Percentiles rank a stretch among this genome's conserved stretches.
These are phyloP conservation scores for Apocrypta bakeri DNA, from an alignment of 1,140 invertebrate species.

Conservation along the genomic window DNA sequence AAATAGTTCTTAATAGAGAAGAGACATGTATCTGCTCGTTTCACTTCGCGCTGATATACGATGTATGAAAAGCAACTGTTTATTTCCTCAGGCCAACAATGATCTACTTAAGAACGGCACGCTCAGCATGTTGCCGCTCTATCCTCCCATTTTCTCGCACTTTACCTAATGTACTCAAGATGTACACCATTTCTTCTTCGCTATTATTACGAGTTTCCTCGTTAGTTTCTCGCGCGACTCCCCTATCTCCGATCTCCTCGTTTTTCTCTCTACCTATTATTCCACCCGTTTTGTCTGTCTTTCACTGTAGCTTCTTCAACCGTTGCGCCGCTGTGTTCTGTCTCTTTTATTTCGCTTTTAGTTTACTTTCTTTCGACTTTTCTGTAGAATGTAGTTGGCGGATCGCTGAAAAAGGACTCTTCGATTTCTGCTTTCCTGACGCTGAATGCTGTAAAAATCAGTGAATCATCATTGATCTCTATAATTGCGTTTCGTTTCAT, in stretches of 20 bases:
- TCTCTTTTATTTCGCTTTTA: too few relatives aligned
- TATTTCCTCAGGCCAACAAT: not conserved
- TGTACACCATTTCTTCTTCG: conserved; percentile 11
- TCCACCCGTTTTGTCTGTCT: conserved; percentile 18
- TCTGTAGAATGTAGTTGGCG: not conserved
- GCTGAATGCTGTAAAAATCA: conserved; percentile 24
- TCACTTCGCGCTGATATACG: too few relatives aligned
- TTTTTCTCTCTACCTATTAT: conserved; percentile 41
- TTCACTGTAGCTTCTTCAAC: not conserved
- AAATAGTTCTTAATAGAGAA: too few relatives aligned
- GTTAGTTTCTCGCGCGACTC: conserved; percentile 41
- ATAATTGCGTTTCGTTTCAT: too few relatives aligned
- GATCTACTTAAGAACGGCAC: not conserved
- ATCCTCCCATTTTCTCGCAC: conserved; percentile 12
- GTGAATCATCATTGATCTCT: too few relatives aligned
- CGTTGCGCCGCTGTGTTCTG: not conserved
- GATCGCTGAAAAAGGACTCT: not conserved
- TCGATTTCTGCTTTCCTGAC: not conserved
- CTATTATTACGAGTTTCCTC: conserved; percentile 28
- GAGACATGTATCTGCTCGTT: too few relatives aligned
- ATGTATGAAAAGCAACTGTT: not conserved
- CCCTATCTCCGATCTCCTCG: conserved; percentile 35
- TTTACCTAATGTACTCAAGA: conserved; percentile 29
- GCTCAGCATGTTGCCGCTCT: not conserved
- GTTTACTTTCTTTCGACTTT: not conserved